Percentiles rank a stretch among this genome's conserved stretches.
These are phyloP conservation scores for Leptodactylus fuscus DNA, from an alignment of 2,113 vertebrate species.

Conservation along the genomic window DNA sequence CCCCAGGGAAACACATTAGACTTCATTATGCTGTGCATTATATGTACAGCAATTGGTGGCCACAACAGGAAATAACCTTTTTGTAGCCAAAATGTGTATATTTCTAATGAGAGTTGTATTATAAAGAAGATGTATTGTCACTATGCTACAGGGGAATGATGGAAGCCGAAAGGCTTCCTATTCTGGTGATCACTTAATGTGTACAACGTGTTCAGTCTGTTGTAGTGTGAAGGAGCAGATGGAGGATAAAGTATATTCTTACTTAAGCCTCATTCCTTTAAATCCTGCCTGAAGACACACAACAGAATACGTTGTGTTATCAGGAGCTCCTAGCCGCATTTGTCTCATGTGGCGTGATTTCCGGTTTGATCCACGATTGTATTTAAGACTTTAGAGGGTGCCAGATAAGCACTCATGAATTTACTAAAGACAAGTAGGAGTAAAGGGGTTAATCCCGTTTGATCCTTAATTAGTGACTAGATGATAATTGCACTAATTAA, in stretches of 20 bases:
- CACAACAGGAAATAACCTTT: too few relatives aligned
- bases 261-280: constrained; percentile 26
- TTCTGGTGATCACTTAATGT: constrained; percentile 1
- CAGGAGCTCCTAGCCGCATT: background rate
- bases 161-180: background rate
- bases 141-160: background rate
- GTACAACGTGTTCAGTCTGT: background rate
- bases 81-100: background rate
- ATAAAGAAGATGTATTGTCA: background rate
- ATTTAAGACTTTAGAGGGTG: constrained; percentile 40
- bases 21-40: too few relatives aligned
- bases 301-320: constrained; percentile 8
- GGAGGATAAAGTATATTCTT: constrained; percentile 20
- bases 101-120: background rate
- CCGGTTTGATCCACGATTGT: constrained; percentile 36
- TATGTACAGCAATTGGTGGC: too few relatives aligned
- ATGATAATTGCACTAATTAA: constrained; percentile 47
- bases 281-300: background rate
- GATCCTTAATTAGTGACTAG: constrained; percentile 34
- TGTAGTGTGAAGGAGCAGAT: constrained; percentile 12
- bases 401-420: background rate
- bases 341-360: constrained; percentile 1
- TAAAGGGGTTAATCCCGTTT: constrained; percentile 45
- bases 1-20: too few relatives aligned
- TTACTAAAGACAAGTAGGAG: background rate